phyloP scores from a whole-genome alignment of 1,140 invertebrate genomes.

The Steinernema feltiae region DNA sequence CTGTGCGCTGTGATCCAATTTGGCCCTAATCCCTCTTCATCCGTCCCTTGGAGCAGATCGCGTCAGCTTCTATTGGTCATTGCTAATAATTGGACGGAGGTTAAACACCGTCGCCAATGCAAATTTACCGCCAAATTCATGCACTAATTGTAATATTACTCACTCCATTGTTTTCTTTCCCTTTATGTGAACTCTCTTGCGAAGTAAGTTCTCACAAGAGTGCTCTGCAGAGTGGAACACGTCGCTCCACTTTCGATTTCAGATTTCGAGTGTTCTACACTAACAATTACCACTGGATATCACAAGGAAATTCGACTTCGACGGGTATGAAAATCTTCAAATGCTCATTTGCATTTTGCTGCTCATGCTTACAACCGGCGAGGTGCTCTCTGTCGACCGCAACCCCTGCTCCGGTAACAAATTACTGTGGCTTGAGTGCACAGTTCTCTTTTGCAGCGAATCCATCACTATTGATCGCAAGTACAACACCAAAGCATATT shows the following conservation, averaged over 20 bases:
- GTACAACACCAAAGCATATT: neutral
- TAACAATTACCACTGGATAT: neutral
- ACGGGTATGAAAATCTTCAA: slow-evolving; percentile 15
- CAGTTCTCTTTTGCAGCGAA: neutral
- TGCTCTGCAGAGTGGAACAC: no score
- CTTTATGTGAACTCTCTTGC: neutral
- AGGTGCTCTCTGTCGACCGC: neutral
- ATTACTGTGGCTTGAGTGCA: neutral
- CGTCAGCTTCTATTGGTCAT: neutral
- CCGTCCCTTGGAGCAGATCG: neutral
- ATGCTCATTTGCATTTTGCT: slow-evolving; percentile 15
- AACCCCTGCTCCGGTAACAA: neutral
- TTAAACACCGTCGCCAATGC: neutral
- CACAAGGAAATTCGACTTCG: neutral
- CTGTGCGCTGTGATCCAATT: slow-evolving; percentile 2
- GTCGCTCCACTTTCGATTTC: no score
- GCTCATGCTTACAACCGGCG: neutral
- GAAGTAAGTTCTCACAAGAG: neutral
- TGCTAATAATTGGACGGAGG: neutral
- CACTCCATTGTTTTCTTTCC: neutral
- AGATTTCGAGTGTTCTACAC: no score
- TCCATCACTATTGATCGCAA: neutral
- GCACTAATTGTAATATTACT: neutral
- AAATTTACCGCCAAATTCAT: neutral
- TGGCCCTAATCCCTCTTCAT: slow-evolving; percentile 1